These are phyloP conservation scores for Chitala chitala DNA, from an alignment of 2,113 vertebrate genomes.

Conservation along the genomic window DNA sequence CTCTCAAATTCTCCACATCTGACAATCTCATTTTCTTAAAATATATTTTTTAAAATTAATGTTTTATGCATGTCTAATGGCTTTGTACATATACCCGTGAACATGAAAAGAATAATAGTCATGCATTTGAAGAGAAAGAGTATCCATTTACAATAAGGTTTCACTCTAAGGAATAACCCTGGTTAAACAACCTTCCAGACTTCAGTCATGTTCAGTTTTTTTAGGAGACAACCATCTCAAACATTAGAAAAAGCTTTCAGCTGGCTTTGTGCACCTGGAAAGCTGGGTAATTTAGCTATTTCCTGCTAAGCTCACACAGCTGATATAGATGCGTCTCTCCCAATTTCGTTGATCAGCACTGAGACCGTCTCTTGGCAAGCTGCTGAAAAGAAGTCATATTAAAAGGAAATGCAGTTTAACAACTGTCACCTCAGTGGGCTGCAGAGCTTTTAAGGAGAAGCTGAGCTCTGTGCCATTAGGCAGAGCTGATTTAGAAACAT, in stretches of 20 bases:
- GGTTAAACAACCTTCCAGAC: conserved; percentile 30
- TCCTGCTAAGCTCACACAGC: conserved; percentile 28
- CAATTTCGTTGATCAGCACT: conserved; percentile 52
- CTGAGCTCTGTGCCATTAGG: conserved; percentile 42
- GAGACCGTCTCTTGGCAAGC: conserved; percentile 50
- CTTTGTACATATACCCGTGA: too few species aligned
- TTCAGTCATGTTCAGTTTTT: neutral
- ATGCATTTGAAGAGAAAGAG: neutral
- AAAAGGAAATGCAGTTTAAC: conserved; percentile 56
- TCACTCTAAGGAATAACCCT: conserved; percentile 25
- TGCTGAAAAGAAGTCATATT: conserved; percentile 47
- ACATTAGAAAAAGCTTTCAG: conserved; percentile 28
- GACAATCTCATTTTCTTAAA: too few species aligned
- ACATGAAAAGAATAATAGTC: too few species aligned
- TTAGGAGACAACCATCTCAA: conserved; percentile 42
- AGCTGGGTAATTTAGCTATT: conserved; percentile 46
- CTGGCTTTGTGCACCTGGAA: conserved; percentile 41
- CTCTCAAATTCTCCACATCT: too few species aligned
- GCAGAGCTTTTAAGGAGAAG: conserved; percentile 48
- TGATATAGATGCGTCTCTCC: conserved; percentile 43
- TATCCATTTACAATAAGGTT: neutral
- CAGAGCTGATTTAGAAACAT: conserved; percentile 5
- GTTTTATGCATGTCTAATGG: too few species aligned
- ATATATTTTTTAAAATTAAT: too few species aligned
- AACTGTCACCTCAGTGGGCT: conserved; percentile 56